Base-by-base conservation (phyloP, 2,113 vertebrate species). In the Lophius piscatorius region DNA sequence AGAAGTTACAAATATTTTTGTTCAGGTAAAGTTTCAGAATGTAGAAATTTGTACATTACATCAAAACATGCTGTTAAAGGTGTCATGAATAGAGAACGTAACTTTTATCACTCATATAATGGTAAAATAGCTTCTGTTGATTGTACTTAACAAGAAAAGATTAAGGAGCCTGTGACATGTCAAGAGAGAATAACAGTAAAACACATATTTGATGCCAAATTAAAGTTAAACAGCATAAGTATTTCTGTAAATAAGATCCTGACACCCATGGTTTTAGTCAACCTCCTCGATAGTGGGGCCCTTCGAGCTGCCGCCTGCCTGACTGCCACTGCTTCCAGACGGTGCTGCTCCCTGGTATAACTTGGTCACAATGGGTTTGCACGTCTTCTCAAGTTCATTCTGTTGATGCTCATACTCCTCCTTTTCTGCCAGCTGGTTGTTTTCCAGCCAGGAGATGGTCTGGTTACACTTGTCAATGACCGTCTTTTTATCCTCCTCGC, bases 231-330 rank as follows among this genome's bases (percentile, higher is more conserved):
- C 0, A 4, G 28, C 10, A 6, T 22, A 16, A 24, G 10, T 52
- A 0, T 69, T 51, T 40, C 18, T 17, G 12, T 40, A 42, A 67
- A 55, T 0, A 40, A 47, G 20, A 38, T n/a, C 8, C 21, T 31
- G 9, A 48, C 4, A 0, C 23, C 9, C 0, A 4, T 39, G 13
- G 24, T 20, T 78, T 86, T 70, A 90, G 52, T 89, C 87, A 23
- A 91, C 82, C 60, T 91, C 86, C 13, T 89, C 86, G 29, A 86
- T 85, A 38, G 81, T 90, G 35, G 86, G 85, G 13, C 88, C 84
- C 39, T 85, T 61, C 1, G 83, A 59, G 42, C 55, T 47, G 31
- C 61, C 57, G 45, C 66, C 80, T 9, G 65, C 46, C 36, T 85
- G 64, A 0, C 40, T 39, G 13, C 80, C 44, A 13, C 78, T 74